Percentiles rank a stretch among this genome's conserved stretches.
These are phyloP conservation scores for Malurus alboscapulatus DNA, from an alignment of 2,113 vertebrate genomes.

Conservation along the genomic window DNA sequence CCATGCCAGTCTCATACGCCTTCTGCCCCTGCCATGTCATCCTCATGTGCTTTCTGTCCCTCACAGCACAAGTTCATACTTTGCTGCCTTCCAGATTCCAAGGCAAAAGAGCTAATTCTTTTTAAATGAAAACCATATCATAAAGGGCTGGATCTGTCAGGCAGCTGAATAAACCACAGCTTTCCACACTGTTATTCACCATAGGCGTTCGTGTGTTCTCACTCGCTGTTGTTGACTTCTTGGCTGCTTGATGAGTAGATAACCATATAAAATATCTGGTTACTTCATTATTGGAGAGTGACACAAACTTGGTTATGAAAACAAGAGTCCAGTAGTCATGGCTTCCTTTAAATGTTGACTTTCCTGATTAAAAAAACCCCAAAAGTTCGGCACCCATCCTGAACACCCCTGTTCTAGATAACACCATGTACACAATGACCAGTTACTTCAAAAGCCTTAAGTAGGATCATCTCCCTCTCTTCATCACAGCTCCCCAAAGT, in stretches of 20 bases:
- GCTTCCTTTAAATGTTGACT: constrained; percentile 7
- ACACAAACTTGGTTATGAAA: constrained; percentile 40
- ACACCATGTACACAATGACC: not conserved
- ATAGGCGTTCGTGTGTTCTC: constrained; percentile 36
- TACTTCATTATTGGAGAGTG: constrained; percentile 25
- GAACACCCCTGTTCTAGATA: not conserved
- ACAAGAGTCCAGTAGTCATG: constrained; percentile 4
- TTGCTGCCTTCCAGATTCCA: constrained; percentile 42
- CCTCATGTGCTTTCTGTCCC: not conserved
- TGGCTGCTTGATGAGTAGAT: constrained; percentile 30
- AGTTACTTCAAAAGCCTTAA: not conserved
- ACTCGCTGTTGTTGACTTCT: constrained; percentile 31
- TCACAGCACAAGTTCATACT: not conserved
- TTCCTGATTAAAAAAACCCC: not conserved
- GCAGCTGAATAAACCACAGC: constrained; percentile 67
- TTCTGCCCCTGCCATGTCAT: not conserved
- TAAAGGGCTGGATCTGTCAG: constrained; percentile 57
- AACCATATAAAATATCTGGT: constrained; percentile 29
- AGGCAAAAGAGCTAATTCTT: constrained; percentile 50
- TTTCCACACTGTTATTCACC: constrained; percentile 51
- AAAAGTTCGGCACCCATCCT: not conserved
- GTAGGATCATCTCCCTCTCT: not conserved
- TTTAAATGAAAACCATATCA: constrained; percentile 65
- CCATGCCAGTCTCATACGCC: not conserved
- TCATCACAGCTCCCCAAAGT: not conserved